Evolutionary conservation across 2,113 vertebrate genomes (phyloP).

Genomic region (Beaufortia kweichowensis): DNA sequence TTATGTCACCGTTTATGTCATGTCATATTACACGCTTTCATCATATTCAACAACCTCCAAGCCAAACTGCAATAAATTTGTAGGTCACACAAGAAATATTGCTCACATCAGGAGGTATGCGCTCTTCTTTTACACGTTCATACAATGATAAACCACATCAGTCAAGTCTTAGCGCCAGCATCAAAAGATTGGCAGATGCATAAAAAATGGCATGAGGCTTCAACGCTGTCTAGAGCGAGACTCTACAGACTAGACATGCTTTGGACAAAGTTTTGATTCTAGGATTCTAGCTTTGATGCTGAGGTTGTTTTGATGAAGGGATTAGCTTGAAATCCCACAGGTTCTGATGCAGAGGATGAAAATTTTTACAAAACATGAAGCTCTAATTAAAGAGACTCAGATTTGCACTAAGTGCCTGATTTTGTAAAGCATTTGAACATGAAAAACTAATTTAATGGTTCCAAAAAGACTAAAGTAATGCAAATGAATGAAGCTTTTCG

Average conservation of each 20-base stretch:
- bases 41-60: background rate
- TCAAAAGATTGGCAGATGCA: slow-evolving; percentile 12
- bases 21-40: background rate
- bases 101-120: background rate
- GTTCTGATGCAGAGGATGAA: slow-evolving; percentile 12
- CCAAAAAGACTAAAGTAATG: slow-evolving; percentile 11
- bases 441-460: background rate
- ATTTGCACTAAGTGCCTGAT: slow-evolving; percentile 20
- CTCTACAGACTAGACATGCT: slow-evolving; percentile 11
- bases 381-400: slow-evolving; percentile 13
- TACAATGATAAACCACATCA: background rate
- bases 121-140: background rate
- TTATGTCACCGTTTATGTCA: background rate
- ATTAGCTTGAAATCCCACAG: slow-evolving; percentile 7
- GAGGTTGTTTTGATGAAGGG: slow-evolving; percentile 18
- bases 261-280: slow-evolving; percentile 24
- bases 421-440: slow-evolving; percentile 25
- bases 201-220: slow-evolving; percentile 5
- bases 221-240: slow-evolving; percentile 6
- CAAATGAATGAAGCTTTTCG: slow-evolving; percentile 5
- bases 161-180: background rate
- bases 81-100: background rate
- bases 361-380: slow-evolving; percentile 6
- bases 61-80: background rate
- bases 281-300: slow-evolving; percentile 25